phyloP scores from a whole-genome alignment of 2,113 vertebrate genomes.

The Anoplopoma fimbria region DNA sequence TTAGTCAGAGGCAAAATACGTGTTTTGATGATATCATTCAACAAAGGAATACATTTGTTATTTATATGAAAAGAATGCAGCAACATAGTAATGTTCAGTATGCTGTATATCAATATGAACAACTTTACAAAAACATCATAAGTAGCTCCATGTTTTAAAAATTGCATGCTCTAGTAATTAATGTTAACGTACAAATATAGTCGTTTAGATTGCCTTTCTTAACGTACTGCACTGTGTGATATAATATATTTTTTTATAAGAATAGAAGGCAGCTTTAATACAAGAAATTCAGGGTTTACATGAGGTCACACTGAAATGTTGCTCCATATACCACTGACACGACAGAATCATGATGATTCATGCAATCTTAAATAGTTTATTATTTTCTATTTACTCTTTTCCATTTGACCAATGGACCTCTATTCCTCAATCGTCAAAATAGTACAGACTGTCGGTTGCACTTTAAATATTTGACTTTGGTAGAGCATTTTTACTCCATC shows the following conservation, averaged over 20 bases:
- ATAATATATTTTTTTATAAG: neutral
- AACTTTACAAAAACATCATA: neutral
- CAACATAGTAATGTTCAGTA: neutral
- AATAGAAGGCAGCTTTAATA: neutral
- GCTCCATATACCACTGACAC: neutral
- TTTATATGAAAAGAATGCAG: neutral
- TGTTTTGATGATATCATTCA: neutral
- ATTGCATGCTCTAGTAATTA: neutral
- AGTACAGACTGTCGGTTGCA: neutral
- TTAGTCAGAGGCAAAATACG: neutral
- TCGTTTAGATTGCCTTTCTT: neutral
- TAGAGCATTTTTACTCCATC: neutral
- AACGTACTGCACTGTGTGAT: neutral
- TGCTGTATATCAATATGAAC: neutral
- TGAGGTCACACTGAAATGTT: neutral
- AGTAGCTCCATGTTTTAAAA: neutral
- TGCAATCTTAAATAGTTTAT: neutral
- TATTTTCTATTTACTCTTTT: neutral
- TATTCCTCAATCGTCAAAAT: neutral
- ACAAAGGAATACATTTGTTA: neutral
- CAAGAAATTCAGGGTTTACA: neutral
- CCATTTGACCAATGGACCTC: neutral
- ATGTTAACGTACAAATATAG: neutral
- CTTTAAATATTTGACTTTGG: neutral
- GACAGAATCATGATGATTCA: neutral